Evolutionary conservation across 2,797 vertebrate species (phyloP), one percentile per base, ranked within the genome.

Genomic region (Acanthurus leucopareius): DNA sequence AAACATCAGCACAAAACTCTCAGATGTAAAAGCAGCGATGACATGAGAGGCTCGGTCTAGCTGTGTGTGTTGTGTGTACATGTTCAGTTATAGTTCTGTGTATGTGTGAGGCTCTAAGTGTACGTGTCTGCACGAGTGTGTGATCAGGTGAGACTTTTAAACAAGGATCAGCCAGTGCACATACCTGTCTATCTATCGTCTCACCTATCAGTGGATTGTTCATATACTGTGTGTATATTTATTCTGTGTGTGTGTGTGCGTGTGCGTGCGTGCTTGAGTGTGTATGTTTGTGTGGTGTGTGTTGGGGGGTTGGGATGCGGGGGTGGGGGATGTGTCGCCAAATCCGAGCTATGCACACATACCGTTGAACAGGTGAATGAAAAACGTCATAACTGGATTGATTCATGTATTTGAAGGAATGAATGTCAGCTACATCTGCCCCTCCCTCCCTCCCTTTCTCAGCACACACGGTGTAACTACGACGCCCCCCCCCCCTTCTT

Each of bases 271-370:
- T n/a, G 66, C 48, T 80, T 57, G 70, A 49, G 76, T 45, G 75
- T 63, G 59, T 63, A 67, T 76, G 68, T 49, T 17, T 42, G 19
- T 19, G 69, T 54, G 83, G 59, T 63, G 69, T 77, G 68, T 49
- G 32, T 35, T 32, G 28, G 28, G 28, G 40, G 40, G 40, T 40
- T 40, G 40, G 40, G 40, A 40, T 40, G n/a, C 25, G 10, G 40
- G 40, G 40, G 16, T 17, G 71, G 83, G 59, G 71, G 62, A 75
- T 44, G 75, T 8, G 72, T 70, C 9, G 68, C 76, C 68, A 80
- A 87, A 84, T 86, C 85, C 3, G 32, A 91, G 88, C 90, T 90
- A 87, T 91, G 87, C 88, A 91, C 89, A 84, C 86, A 80, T 73
- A 68, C 81, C 6, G n/a, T 54, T 51, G 32, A 71, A 75, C 61